Evolutionary conservation across 2,797 vertebrate species (phyloP).

Genomic region (Tenualosa thibaudeaui): DNA sequence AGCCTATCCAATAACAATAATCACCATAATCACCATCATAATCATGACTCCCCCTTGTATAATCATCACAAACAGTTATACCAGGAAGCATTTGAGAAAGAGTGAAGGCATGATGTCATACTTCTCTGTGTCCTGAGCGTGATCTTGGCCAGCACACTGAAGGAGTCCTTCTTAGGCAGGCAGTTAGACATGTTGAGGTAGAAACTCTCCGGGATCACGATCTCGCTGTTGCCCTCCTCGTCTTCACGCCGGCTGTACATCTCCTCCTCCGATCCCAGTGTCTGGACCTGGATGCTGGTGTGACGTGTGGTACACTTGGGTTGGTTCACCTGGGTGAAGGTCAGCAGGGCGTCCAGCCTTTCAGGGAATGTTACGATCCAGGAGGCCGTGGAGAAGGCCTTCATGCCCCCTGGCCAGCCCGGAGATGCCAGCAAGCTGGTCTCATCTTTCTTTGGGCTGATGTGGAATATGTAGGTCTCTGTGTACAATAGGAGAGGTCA

Average conservation of each 20-base stretch:
- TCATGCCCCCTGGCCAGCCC: slow-evolving; percentile 75
- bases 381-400: slow-evolving; percentile 74
- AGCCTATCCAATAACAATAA: too few species aligned
- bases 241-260: slow-evolving; percentile 80
- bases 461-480: slow-evolving; percentile 84
- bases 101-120: slow-evolving; percentile 40
- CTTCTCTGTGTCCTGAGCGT: slow-evolving; percentile 65
- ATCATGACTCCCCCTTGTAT: too few species aligned
- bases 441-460: slow-evolving; percentile 68
- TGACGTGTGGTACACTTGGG: slow-evolving; percentile 73
- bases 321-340: slow-evolving; percentile 73
- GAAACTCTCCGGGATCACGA: slow-evolving; percentile 71
- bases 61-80: neutral
- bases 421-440: slow-evolving; percentile 79
- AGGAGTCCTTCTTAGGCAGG: slow-evolving; percentile 60
- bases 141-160: slow-evolving; percentile 78
- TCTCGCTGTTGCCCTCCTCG: slow-evolving; percentile 61
- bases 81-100: slow-evolving; percentile 4
- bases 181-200: slow-evolving; percentile 95
- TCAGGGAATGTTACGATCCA: slow-evolving; percentile 80
- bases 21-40: too few species aligned
- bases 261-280: slow-evolving; percentile 54
- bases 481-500: slow-evolving; percentile 24
- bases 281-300: slow-evolving; percentile 76
- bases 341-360: slow-evolving; percentile 71